Evolutionary conservation across 92 coral and sea anemone species (phyloP), one percentile per base, ranked within the genome.

Genomic region (Pocillopora meandrina): DNA sequence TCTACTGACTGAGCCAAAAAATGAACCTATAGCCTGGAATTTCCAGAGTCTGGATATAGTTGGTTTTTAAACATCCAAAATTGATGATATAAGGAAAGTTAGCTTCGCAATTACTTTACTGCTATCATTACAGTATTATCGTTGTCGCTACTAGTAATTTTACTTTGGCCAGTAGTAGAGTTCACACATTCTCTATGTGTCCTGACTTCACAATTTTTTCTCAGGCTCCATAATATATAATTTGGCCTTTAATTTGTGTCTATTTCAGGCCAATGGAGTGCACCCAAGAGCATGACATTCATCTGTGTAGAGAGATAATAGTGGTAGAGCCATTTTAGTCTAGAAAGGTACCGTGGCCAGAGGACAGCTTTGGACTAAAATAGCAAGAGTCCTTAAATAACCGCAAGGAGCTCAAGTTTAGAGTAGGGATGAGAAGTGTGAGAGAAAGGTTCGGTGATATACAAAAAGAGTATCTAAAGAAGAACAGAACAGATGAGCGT

Each of bases 401-500:
- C 73, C 42, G 76, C 58, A 79, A 33, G 42, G 92, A 85, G 65
- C 4, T 89, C 18, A 60, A 49, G 75, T 85, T 85, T 72, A 75
- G 59, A 65, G 87, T 89, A 33, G 47, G 57, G 76, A 76, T 79
- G 83, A 89, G 92, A 64, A 72, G 83, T 60, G 91, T 87, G 34
- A 80, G 94, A 21, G 91, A 91, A 75, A 87, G 91, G 61, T 87
- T 78, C 76, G 75, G 79, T 65, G 83, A 69, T 18, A 8, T 87
- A 6, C 86, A 87, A 67, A 66, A 55, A 57, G 88, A 83, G 76
- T 87, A 64, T 47, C 81, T 66, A 58, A 79, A 70, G 75, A 87
- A 84, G 77, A 74, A 68, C 66, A 84, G 55, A 71, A 72, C 72
- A 69, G 94, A 91, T 60, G 84, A 78, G 71, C 61, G 74, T 10